These are phyloP conservation scores for Nasua narica DNA, from an alignment of 2,797 vertebrate genomes.

Conservation along the genomic window DNA sequence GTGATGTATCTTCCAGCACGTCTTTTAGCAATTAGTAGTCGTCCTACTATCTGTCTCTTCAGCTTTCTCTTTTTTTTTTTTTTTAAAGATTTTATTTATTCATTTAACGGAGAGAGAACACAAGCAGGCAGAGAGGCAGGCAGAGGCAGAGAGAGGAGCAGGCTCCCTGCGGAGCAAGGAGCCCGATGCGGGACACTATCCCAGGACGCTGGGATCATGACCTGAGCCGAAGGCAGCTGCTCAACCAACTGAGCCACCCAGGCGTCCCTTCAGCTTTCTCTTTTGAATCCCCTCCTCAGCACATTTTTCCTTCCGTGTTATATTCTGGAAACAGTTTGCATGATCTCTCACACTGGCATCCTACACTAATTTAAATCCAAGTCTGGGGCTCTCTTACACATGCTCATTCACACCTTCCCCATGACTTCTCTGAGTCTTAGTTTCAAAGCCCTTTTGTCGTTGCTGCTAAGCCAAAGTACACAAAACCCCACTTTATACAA, in stretches of 20 bases:
- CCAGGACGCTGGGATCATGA: too few species aligned
- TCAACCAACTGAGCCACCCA: too few species aligned
- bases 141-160: too few species aligned
- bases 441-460: constrained; percentile 39
- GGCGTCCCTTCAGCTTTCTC: constrained; percentile 31
- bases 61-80: constrained; percentile 45
- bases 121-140: too few species aligned
- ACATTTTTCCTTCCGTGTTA: background rate
- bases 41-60: constrained; percentile 11
- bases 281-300: background rate
- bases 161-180: too few species aligned
- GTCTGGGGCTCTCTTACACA: background rate
- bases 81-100: too few species aligned
- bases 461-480: constrained; percentile 39
- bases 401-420: background rate
- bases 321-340: constrained; percentile 29
- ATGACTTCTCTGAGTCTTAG: background rate
- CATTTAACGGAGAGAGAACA: too few species aligned
- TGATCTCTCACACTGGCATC: background rate
- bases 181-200: too few species aligned
- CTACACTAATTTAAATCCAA: background rate
- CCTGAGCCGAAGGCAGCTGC: too few species aligned
- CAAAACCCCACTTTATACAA: constrained; percentile 36
- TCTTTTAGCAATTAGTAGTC: background rate
- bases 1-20: background rate